Base-by-base conservation (phyloP, 2,888 invertebrate genomes). In the Acrocyrtus sp. region DNA sequence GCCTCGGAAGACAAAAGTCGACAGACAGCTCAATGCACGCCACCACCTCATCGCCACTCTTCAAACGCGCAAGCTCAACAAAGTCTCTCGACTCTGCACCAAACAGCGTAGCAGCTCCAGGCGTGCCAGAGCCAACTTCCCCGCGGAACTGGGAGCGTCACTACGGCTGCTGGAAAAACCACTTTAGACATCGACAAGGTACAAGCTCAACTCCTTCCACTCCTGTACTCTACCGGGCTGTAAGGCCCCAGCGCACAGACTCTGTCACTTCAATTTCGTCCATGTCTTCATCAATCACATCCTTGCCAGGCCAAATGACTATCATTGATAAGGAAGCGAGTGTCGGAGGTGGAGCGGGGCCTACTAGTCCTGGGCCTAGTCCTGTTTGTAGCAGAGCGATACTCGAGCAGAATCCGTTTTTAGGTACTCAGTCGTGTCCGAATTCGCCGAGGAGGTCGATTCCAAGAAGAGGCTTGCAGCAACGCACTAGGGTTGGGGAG, bases 91-190 rank as follows among this genome's bases (percentile, higher is more conserved):
- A 76, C 54, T 66, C 69, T 4, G 63, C 56, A 10, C 34, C 60
- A n/a, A 24, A 24, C 15, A 45, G 47, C 17, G 41, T 19, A 19
- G 68, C 72, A 6, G 70, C 69, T 26, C 62, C 61, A 24, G 60
- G 65, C 5, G n/a, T n/a, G n/a, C n/a, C n/a, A n/a, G n/a, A n/a
- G n/a, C n/a, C n/a, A n/a, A n/a, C n/a, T n/a, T 76, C 76, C 17
- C 73, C 69, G 5, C 57, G 53, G 27, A 76, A 60, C 50, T 80
- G 79, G 79, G 79, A 80, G 58, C 50, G 80, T 15, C 80, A 80
- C 61, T 80, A 80, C 48, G 80, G 80, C 8, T 80, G 80, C 54
- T 80, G 80, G 80, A 78, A 73, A 70, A 79, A 77, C 72, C 80
- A 80, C 50, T 68, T 79, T 50, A 66, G 74, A 58, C 72, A 77